These are phyloP conservation scores for Cancer borealis DNA, from an alignment of 2,888 invertebrate genomes.

Conservation along the genomic window DNA sequence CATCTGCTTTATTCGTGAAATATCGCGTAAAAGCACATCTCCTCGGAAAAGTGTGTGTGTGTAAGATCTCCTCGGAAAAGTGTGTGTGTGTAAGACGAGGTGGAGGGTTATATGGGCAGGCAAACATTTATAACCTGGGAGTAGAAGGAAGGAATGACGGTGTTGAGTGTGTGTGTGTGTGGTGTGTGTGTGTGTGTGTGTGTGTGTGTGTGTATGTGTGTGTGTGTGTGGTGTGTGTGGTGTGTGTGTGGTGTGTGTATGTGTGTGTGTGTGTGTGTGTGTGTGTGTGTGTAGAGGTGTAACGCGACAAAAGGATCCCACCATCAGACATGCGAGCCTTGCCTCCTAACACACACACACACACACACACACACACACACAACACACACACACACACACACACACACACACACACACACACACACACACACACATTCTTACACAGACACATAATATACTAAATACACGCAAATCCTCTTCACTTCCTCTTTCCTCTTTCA, in stretches of 20 bases:
- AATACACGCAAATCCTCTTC: not conserved
- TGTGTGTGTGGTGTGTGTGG: slow-evolving; percentile 33
- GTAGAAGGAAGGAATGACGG: not conserved
- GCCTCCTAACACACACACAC: not conserved
- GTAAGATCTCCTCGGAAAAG: no score
- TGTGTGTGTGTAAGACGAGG: not conserved
- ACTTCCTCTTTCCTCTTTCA: not conserved
- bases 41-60: no score
- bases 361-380: slow-evolving; percentile 35
- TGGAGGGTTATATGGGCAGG: not conserved
- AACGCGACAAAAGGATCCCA: not conserved
- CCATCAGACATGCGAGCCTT: not conserved
- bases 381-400: slow-evolving; percentile 7
- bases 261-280: slow-evolving; percentile 36
- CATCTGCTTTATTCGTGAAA: no score
- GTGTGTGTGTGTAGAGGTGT: slow-evolving; percentile 13
- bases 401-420: slow-evolving; percentile 36
- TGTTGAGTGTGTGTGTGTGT: slow-evolving; percentile 28
- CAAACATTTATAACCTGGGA: not conserved
- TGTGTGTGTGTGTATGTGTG: not conserved
- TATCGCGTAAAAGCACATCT: no score
- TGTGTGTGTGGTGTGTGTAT: slow-evolving; percentile 20
- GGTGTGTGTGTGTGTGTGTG: slow-evolving; percentile 23
- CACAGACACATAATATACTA: not conserved
- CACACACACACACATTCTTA: slow-evolving; percentile 7